A percentile compares a stretch with the other conserved stretches of the same genome.
Evolutionary conservation across 2,113 vertebrate genomes (phyloP).

Genomic region (Bufo bufo): DNA sequence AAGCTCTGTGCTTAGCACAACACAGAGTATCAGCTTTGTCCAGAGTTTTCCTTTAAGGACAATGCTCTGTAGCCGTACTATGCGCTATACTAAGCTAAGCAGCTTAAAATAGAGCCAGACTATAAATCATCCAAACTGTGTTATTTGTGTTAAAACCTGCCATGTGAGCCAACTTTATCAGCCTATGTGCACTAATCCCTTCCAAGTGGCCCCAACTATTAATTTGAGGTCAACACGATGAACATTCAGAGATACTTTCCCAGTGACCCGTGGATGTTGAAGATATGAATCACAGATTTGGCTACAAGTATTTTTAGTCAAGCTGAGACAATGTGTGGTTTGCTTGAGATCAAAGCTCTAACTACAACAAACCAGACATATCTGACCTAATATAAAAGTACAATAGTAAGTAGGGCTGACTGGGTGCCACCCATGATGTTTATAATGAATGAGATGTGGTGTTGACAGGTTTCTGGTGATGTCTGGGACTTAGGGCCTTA

Average conservation of each 20-base stretch:
- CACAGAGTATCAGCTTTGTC: neutral
- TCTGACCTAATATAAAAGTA: slow-evolving; percentile 18
- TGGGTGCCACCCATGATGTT: neutral
- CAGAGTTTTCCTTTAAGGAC: neutral
- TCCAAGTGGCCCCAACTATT: neutral
- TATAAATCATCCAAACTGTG: neutral
- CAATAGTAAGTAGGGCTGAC: neutral
- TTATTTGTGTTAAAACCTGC: neutral
- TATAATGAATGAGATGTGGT: slow-evolving; percentile 2
- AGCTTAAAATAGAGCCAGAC: neutral
- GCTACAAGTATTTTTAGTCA: slow-evolving; percentile 58
- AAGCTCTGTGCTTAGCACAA: no score
- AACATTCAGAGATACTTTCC: neutral
- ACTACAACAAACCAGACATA: neutral
- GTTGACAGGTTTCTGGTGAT: neutral
- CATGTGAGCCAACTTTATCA: neutral
- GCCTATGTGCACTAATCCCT: neutral
- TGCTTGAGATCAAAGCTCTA: slow-evolving; percentile 6
- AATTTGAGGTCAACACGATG: slow-evolving; percentile 18
- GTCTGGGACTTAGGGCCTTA: neutral
- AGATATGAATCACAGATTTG: slow-evolving; percentile 60
- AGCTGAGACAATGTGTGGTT: slow-evolving; percentile 17
- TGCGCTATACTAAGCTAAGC: neutral
- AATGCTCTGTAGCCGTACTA: neutral
- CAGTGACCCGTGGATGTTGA: slow-evolving; percentile 13